A percentile compares a stretch with the other conserved stretches of the same genome.
Conservation (phyloP, 2,888 invertebrate genomes). For the Thysanoteuthis rhombus region DNA sequence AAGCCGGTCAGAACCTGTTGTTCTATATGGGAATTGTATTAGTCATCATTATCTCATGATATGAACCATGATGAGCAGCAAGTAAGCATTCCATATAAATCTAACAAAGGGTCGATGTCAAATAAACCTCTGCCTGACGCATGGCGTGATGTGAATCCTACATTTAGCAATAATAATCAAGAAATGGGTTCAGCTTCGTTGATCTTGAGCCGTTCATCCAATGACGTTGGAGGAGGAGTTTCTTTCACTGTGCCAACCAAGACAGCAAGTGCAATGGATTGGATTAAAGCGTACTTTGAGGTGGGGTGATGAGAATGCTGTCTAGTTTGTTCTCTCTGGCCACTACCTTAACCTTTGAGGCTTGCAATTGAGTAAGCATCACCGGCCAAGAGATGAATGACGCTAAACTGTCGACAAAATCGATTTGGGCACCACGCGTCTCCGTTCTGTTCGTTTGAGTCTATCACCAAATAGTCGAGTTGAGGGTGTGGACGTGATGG, state of each 20-base stretch:
- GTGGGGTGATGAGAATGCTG: background rate
- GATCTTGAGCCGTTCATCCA: background rate
- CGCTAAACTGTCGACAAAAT: background rate
- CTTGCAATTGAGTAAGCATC: background rate
- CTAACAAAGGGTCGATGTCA: background rate
- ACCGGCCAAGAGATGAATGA: background rate
- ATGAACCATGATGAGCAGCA: background rate
- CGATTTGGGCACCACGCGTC: background rate
- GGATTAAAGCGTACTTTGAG: background rate
- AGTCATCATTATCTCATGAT: background rate
- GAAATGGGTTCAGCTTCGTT: background rate
- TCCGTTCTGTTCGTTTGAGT: background rate
- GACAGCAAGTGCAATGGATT: background rate
- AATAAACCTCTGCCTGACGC: background rate
- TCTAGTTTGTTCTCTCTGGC: background rate
- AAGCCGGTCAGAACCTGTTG: background rate
- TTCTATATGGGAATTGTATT: background rate
- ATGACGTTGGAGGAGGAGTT: background rate
- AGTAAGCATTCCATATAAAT: background rate
- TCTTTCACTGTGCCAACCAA: background rate
- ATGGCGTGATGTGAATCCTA: background rate
- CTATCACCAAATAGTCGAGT: background rate
- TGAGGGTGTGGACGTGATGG: accelerated
- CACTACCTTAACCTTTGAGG: background rate
- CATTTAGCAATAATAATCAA: background rate